Evolutionary conservation across 2,113 vertebrate genomes (phyloP).

Genomic region (Thalassoma bifasciatum): DNA sequence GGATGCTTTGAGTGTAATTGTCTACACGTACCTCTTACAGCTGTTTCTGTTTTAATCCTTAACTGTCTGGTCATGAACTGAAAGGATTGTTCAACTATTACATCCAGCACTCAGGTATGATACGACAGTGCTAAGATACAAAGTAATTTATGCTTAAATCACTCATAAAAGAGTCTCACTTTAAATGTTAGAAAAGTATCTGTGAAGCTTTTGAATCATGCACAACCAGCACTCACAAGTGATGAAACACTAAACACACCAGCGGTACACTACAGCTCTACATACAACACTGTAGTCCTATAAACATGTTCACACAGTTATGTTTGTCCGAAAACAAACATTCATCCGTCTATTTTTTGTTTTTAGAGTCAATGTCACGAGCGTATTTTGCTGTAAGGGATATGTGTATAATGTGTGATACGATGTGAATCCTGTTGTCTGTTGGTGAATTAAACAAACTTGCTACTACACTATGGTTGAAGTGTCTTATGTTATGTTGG

Average conservation of each 20-base stretch:
- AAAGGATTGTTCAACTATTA: constrained; percentile 24
- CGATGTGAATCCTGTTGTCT: constrained; percentile 68
- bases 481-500: background rate
- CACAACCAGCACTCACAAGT: constrained; percentile 27
- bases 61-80: constrained; percentile 19
- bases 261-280: constrained; percentile 18
- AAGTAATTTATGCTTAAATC: background rate
- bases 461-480: constrained; percentile 36
- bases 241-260: constrained; percentile 22
- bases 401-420: constrained; percentile 62
- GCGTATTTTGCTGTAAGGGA: constrained; percentile 53
- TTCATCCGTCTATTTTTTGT: background rate
- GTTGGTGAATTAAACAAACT: constrained; percentile 66
- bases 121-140: background rate
- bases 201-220: constrained; percentile 24
- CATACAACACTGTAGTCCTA: background rate
- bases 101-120: constrained; percentile 74
- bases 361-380: background rate
- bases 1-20: constrained; percentile 40
- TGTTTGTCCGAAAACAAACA: background rate
- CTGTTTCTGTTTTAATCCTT: constrained; percentile 14
- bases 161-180: background rate
- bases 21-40: constrained; percentile 58
- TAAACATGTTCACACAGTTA: background rate
- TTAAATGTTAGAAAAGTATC: constrained; percentile 32